phyloP scores from a whole-genome alignment of 2,113 vertebrate genomes.

The Misgurnus anguillicaudatus region DNA sequence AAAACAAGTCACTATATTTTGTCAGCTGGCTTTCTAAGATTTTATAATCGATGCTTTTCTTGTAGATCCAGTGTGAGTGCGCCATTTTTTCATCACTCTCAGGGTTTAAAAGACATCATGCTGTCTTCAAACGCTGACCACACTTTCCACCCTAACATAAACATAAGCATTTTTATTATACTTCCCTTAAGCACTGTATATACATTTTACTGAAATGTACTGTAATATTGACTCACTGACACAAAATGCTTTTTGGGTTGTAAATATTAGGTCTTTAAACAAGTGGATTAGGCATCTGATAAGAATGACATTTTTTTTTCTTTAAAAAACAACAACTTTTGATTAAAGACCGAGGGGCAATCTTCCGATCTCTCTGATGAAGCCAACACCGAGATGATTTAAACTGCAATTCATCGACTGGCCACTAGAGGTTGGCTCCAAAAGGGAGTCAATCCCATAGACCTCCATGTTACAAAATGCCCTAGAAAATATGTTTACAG shows the following conservation, averaged over 20 bases:
- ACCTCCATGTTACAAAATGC: too few relatives aligned
- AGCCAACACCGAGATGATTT: too few relatives aligned
- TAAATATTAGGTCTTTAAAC: constrained; percentile 11
- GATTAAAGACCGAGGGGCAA: too few relatives aligned
- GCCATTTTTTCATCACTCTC: constrained; percentile 38
- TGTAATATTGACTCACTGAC: constrained; percentile 3
- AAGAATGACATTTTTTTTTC: too few relatives aligned
- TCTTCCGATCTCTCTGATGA: too few relatives aligned
- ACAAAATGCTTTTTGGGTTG: not conserved
- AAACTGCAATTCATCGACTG: too few relatives aligned
- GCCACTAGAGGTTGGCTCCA: too few relatives aligned
- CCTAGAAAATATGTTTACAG: too few relatives aligned
- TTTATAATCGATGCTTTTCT: constrained; percentile 45
- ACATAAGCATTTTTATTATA: constrained; percentile 20
- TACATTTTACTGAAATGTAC: constrained; percentile 3
- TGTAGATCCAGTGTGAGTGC: constrained; percentile 4
- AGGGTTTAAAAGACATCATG: constrained; percentile 18
- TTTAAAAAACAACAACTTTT: too few relatives aligned
- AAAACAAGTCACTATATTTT: constrained; percentile 39
- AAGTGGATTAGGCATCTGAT: too few relatives aligned
- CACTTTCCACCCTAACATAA: constrained; percentile 37
- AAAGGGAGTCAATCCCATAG: too few relatives aligned
- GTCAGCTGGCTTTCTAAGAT: constrained; percentile 49
- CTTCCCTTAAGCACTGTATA: not conserved
- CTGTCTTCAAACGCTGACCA: constrained; percentile 28